A percentile compares a stretch with the other conserved stretches of the same genome.
phyloP scores from a whole-genome alignment of 2,113 vertebrate species.

The Notiomystis cincta region DNA sequence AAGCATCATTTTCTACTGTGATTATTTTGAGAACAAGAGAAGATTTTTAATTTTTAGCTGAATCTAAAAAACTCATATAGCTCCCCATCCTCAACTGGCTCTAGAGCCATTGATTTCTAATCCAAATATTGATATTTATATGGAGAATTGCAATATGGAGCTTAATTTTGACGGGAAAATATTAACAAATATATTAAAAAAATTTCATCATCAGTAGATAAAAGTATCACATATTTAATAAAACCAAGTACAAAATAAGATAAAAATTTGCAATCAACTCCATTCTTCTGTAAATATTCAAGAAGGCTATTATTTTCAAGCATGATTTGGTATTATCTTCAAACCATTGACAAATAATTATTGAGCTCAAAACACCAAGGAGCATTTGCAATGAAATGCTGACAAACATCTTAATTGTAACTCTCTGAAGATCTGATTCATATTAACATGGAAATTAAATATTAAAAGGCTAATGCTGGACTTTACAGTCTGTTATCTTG shows the following conservation, averaged over 20 bases:
- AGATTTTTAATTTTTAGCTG: not conserved
- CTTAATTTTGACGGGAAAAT: not conserved
- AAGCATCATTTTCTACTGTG: not conserved
- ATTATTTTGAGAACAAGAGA: not conserved
- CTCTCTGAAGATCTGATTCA: not conserved
- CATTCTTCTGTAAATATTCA: not conserved
- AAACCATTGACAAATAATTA: not conserved
- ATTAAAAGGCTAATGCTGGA: constrained; percentile 7
- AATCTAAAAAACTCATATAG: not conserved
- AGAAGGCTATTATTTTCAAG: not conserved
- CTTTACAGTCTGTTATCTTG: not conserved
- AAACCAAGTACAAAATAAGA: not conserved
- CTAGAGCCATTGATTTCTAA: not conserved
- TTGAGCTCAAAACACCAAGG: not conserved
- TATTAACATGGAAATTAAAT: constrained; percentile 14
- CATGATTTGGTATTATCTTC: not conserved
- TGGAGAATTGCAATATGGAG: not conserved
- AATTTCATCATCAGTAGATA: not conserved
- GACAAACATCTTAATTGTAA: constrained; percentile 31
- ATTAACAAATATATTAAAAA: not conserved
- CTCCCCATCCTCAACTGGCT: not conserved
- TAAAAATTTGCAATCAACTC: not conserved
- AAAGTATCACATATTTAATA: not conserved
- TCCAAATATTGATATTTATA: not conserved
- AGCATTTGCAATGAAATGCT: not conserved